A percentile compares a stretch with the other conserved stretches of the same genome.
Evolutionary conservation across 2,888 invertebrate species (phyloP).

Genomic region (Lumbricus terrestris): DNA sequence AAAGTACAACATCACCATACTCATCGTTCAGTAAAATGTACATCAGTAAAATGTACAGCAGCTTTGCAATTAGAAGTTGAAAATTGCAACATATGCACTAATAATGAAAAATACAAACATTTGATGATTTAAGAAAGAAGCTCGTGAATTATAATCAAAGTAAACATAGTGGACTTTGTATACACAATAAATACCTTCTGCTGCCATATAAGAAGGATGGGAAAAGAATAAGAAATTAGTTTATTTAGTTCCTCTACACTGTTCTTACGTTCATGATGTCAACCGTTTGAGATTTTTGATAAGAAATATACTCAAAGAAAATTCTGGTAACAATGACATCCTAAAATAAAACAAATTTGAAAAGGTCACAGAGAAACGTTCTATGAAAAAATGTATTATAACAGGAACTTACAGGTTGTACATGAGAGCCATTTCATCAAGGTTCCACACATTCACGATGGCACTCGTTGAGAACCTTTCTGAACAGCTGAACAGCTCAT

Average conservation of each 20-base stretch:
- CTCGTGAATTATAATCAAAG: not conserved
- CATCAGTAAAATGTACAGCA: not conserved
- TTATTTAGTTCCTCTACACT: not conserved
- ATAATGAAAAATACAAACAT: not conserved
- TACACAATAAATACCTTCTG: not conserved
- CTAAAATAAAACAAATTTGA: not conserved
- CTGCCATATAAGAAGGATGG: not conserved
- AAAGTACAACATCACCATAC: not conserved
- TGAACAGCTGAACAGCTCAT: conserved; percentile 71
- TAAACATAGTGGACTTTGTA: not conserved
- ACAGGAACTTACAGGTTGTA: conserved; percentile 74
- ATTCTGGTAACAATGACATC: not conserved
- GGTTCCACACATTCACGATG: conserved; percentile 84
- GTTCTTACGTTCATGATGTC: not conserved
- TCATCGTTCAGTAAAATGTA: not conserved
- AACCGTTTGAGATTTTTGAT: not conserved
- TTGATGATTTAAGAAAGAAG: not conserved
- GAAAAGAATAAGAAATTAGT: not conserved
- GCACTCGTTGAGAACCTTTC: conserved; percentile 56
- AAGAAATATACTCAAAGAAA: not conserved
- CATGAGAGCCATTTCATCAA: conserved; percentile 93
- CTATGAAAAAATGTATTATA: not conserved
- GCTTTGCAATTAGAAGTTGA: not conserved
- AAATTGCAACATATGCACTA: not conserved
- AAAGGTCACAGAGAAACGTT: not conserved